These are phyloP conservation scores for Sinhomidia bicolor DNA, from an alignment of 2,888 invertebrate genomes.

Conservation along the genomic window DNA sequence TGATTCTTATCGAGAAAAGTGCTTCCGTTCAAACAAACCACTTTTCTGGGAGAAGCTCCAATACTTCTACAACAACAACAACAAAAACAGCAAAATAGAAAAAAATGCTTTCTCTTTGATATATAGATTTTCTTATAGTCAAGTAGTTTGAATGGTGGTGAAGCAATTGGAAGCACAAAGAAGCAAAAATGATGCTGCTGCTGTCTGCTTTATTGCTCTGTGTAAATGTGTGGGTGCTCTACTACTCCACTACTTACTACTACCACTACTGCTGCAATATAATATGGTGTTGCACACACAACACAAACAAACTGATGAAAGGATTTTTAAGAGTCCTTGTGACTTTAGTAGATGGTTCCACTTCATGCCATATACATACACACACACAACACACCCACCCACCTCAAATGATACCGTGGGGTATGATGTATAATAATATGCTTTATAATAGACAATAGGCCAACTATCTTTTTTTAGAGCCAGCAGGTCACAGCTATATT, in stretches of 20 bases:
- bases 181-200: not conserved
- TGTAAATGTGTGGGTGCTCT: not conserved
- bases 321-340: conserved; percentile 54
- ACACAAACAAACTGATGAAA: conserved; percentile 54
- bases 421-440: not conserved
- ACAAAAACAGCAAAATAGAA: too few relatives aligned
- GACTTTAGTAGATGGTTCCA: conserved; percentile 53
- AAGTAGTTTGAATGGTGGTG: not conserved
- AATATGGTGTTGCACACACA: conserved; percentile 30
- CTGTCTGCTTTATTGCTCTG: not conserved
- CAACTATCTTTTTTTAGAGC: not conserved
- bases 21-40: conserved; percentile 67
- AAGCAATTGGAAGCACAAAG: not conserved
- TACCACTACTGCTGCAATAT: not conserved
- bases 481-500: not conserved
- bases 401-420: not conserved
- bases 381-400: conserved; percentile 21
- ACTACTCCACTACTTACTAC: too few relatives aligned
- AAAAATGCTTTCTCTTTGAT: conserved; percentile 44
- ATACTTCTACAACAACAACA: too few relatives aligned
- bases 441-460: too few relatives aligned
- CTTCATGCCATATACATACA: conserved; percentile 46
- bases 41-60: conserved; percentile 31
- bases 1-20: conserved; percentile 42
- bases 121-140: conserved; percentile 42